These are phyloP conservation scores for Danio jaintianensis DNA, from an alignment of 2,797 vertebrate genomes.

Conservation along the genomic window DNA sequence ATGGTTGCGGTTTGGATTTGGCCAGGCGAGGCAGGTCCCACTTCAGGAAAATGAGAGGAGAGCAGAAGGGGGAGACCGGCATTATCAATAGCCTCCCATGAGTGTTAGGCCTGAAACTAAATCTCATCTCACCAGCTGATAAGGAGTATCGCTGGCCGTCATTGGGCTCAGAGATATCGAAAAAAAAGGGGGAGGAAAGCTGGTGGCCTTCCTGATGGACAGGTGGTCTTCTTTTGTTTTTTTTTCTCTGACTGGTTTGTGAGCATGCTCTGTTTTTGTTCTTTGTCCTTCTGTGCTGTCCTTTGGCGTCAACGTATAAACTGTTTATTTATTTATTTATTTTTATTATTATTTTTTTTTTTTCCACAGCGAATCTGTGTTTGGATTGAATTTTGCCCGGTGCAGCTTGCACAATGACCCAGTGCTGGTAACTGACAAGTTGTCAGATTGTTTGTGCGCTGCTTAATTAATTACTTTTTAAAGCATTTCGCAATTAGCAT, in stretches of 20 bases:
- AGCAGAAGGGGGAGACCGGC: conserved; percentile 46
- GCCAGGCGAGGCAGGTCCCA: conserved; percentile 30
- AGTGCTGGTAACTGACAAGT: conserved; percentile 51
- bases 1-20: conserved; percentile 30
- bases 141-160: conserved; percentile 55
- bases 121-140: conserved; percentile 57
- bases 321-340: too few species aligned
- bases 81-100: conserved; percentile 50
- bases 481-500: conserved; percentile 38
- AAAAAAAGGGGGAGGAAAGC: conserved; percentile 9
- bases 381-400: conserved; percentile 36
- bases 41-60: conserved; percentile 46
- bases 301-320: conserved; percentile 49
- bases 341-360: too few species aligned
- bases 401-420: conserved; percentile 49
- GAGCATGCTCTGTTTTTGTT: conserved; percentile 50
- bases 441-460: conserved; percentile 48
- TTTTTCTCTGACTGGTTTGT: conserved; percentile 31
- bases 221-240: conserved; percentile 37
- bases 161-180: conserved; percentile 45
- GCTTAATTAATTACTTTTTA: conserved; percentile 49
- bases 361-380: not conserved
- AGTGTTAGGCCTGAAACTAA: conserved; percentile 50
- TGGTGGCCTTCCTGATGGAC: conserved; percentile 54
- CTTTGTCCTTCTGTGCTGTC: conserved; percentile 60